These are phyloP conservation scores for Himalopsyche japonica DNA, from an alignment of 2,888 invertebrate genomes.

Conservation along the genomic window DNA sequence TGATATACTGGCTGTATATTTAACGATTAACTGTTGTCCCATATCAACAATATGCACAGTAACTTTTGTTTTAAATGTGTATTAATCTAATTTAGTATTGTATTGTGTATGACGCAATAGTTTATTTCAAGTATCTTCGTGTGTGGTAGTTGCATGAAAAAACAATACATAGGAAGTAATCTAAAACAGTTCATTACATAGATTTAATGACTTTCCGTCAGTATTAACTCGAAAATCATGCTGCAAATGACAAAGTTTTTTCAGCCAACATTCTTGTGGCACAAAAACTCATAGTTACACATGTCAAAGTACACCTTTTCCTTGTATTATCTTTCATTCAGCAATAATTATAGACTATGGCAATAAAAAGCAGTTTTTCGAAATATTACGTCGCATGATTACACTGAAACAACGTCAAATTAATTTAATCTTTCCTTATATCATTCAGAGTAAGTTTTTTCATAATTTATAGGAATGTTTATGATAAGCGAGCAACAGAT, in stretches of 20 bases:
- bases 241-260: neutral
- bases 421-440: slow-evolving; percentile 8
- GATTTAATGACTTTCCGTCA: neutral
- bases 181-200: neutral
- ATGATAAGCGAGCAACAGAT: neutral
- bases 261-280: neutral
- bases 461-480: neutral
- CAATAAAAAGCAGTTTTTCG: neutral
- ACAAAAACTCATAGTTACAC: neutral
- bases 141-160: too few species aligned
- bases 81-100: too few species aligned
- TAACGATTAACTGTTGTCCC: too few species aligned
- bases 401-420: slow-evolving; percentile 10
- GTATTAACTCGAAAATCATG: neutral
- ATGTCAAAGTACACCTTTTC: neutral
- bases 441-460: neutral
- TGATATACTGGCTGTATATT: too few species aligned
- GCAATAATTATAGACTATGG: neutral
- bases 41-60: too few species aligned
- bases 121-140: too few species aligned
- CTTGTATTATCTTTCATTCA: neutral
- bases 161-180: too few species aligned
- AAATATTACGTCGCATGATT: neutral
- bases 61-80: too few species aligned
- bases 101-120: too few species aligned